Evolutionary conservation across 2,888 invertebrate genomes (phyloP), one percentile per base, ranked within the genome.

Genomic region (Anorthoa munda): DNA sequence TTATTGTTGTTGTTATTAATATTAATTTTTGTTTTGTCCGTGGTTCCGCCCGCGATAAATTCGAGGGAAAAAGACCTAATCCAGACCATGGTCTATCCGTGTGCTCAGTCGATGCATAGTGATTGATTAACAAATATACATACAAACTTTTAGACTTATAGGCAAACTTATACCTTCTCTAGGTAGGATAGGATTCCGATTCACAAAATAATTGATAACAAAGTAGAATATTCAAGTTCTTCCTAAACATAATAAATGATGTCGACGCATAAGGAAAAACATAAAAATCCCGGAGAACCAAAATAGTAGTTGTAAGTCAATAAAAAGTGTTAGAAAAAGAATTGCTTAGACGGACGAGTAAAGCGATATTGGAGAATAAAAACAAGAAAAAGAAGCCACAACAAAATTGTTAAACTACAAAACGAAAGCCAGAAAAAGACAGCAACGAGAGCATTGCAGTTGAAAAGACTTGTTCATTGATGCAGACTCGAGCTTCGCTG

Each of bases 381-480:
- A 65, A 21, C 15, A 15, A 66, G 5, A 65, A 55, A 46, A 31
- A 15, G 56, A 67, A 56, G 55, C 31, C 56, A 39, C 31, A 67
- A 67, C 1, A 39, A 66, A 48, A 45, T 7, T 39, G 46, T 21
- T 46, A 70, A 66, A 48, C 66, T 55, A 48, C 55, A 70, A 31
- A 55, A 70, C 3, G 18, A 21, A 48, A 31, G 11, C 13, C 11
- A 13, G 31, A 51, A 58, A 72, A 74, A 60, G 39, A 51, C 50
- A 66, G 58, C 59, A 67, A 60, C 59, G 11, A 48, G 31, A 60
- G 75, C 18, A 39, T 67, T 67, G 21, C 67, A 39, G 67, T 75
- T 75, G 66, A 59, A 74, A 75, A 53, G 66, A 53, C n/a, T 66
- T 66, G 74, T 60, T 53, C 74, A 60, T 60, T 75, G 59, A 55